Conservation (phyloP, 2,888 invertebrate genomes). For the Isotomurus palustris region DNA sequence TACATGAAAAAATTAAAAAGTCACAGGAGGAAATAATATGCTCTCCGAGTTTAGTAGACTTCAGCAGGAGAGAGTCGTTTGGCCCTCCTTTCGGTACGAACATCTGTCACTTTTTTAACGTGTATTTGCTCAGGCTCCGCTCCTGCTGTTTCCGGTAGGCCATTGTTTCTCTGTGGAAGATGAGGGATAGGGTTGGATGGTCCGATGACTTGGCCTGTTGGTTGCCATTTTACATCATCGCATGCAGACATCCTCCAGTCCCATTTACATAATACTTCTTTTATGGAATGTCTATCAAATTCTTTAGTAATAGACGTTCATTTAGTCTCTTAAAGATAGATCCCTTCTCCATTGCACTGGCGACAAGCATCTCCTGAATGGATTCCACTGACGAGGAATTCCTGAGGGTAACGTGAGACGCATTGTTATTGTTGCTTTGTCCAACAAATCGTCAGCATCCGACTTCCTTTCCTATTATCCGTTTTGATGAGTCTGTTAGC, state of each 20-base stretch:
- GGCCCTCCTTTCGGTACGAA: constrained; percentile 23
- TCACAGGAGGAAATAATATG: constrained; percentile 4
- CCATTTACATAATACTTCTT: constrained; percentile 4
- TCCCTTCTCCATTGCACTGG: too few relatives aligned
- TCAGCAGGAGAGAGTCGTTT: constrained; percentile 1
- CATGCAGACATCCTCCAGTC: not conserved
- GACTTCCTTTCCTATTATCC: too few relatives aligned
- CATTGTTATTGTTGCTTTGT: too few relatives aligned
- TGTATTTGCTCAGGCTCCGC: constrained; percentile 14
- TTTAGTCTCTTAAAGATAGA: too few relatives aligned
- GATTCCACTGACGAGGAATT: too few relatives aligned
- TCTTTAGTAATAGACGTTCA: too few relatives aligned
- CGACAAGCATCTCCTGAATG: too few relatives aligned
- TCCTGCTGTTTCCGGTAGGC: constrained; percentile 30
- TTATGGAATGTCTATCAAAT: too few relatives aligned
- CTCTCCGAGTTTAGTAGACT: constrained; percentile 3
- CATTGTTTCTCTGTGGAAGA: constrained; percentile 10
- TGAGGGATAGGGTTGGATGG: not conserved
- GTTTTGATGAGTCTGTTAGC: too few relatives aligned
- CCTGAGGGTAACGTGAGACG: too few relatives aligned
- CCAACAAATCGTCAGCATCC: too few relatives aligned
- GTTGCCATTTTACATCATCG: constrained; percentile 9
- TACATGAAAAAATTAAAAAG: too few relatives aligned
- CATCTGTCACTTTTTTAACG: constrained; percentile 30
- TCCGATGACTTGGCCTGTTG: not conserved